phyloP scores from a whole-genome alignment of 2,888 invertebrate genomes.

The Rosalia funebris region DNA sequence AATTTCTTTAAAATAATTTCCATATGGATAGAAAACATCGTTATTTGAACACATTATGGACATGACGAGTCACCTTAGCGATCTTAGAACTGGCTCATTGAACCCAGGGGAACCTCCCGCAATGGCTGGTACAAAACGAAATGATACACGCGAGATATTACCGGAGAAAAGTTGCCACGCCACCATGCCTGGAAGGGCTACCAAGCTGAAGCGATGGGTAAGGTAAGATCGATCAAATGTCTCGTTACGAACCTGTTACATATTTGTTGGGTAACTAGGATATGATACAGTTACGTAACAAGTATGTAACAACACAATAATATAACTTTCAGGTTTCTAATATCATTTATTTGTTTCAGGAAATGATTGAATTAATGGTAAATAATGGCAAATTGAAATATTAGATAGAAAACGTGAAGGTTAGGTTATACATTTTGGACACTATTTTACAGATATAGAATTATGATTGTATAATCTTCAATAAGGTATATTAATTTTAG shows the following conservation, averaged over 20 bases:
- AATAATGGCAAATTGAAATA: conserved; percentile 84
- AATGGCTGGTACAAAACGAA: conserved; percentile 59
- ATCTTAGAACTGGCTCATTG: conserved; percentile 77
- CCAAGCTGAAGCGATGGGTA: conserved; percentile 74
- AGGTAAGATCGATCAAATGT: too few species aligned
- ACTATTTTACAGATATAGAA: conserved; percentile 60
- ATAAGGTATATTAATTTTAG: conserved; percentile 52
- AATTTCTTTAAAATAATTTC: conserved; percentile 57
- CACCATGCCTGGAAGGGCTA: conserved; percentile 76
- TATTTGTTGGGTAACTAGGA: too few species aligned
- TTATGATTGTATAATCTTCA: conserved; percentile 57
- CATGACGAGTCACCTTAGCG: conserved; percentile 80
- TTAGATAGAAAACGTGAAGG: conserved; percentile 56
- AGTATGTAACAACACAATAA: too few species aligned
- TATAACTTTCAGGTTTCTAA: too few species aligned
- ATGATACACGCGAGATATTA: conserved; percentile 55
- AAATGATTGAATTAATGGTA: too few species aligned
- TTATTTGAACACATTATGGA: conserved; percentile 97
- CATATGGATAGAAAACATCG: conserved; percentile 84
- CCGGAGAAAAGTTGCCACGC: conserved; percentile 73
- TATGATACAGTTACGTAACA: too few species aligned
- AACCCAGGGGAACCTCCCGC: conserved; percentile 72
- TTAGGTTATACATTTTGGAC: conserved; percentile 45
- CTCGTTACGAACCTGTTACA: too few species aligned
- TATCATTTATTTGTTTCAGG: conserved; percentile 76